These are phyloP conservation scores for Erannis defoliaria DNA, from an alignment of 2,888 invertebrate genomes.

Conservation along the genomic window DNA sequence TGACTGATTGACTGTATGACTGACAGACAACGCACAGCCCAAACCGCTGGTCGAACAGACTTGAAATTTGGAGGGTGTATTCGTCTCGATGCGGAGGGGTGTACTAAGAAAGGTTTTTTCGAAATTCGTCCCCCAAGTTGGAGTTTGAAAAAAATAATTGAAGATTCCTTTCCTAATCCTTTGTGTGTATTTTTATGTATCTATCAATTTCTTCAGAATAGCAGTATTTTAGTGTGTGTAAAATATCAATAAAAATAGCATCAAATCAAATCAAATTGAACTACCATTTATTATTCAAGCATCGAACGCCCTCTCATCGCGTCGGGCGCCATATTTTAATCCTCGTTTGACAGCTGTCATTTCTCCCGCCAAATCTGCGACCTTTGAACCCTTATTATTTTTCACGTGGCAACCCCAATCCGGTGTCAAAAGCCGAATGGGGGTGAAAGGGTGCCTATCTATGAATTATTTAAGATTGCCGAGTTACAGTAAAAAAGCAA, in stretches of 20 bases:
- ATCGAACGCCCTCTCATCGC: conserved; percentile 21
- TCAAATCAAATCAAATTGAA: not conserved
- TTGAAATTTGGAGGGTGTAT: too few relatives aligned
- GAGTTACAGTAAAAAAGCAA: conserved; percentile 6
- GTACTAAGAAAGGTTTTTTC: too few relatives aligned
- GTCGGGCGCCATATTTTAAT: conserved; percentile 63
- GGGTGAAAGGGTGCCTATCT: conserved; percentile 33
- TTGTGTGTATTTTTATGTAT: too few relatives aligned
- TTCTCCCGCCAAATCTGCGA: conserved; percentile 61
- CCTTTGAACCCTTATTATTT: conserved; percentile 65
- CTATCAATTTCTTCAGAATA: too few relatives aligned
- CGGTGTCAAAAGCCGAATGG: conserved; percentile 38
- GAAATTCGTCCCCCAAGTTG: too few relatives aligned
- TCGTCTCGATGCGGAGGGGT: too few relatives aligned
- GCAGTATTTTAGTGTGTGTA: too few relatives aligned
- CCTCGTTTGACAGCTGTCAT: conserved; percentile 75
- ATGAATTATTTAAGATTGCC: conserved; percentile 43
- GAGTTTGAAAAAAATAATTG: too few relatives aligned
- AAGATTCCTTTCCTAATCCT: too few relatives aligned
- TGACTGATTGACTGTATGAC: too few relatives aligned
- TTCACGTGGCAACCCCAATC: conserved; percentile 51
- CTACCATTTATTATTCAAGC: conserved; percentile 7
- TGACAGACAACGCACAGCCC: too few relatives aligned
- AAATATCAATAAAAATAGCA: not conserved
- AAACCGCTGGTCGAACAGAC: too few relatives aligned